phyloP scores from a whole-genome alignment of 2,113 vertebrate species.

The Myotis davidii region DNA sequence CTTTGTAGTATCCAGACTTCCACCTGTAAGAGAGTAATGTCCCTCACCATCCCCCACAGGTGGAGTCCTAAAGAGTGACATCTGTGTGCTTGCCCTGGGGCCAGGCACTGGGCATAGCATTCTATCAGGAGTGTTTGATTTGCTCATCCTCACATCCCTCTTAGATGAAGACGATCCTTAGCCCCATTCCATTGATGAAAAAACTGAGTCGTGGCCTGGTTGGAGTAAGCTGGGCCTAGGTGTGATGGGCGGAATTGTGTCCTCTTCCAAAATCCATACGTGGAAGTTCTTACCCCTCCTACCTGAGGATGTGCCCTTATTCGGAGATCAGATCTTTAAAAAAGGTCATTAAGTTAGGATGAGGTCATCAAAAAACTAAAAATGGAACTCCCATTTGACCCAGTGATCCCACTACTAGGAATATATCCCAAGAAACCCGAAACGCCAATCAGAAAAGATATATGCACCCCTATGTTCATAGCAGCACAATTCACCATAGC shows the following conservation, averaged over 20 bases:
- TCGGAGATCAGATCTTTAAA: not conserved
- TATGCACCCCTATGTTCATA: too few species aligned
- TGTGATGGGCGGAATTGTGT: not conserved
- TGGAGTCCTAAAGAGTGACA: fast-evolving
- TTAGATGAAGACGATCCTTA: fast-evolving
- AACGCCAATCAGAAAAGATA: too few species aligned
- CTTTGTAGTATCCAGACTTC: fast-evolving
- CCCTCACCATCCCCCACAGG: fast-evolving
- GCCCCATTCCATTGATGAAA: not conserved
- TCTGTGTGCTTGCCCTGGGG: not conserved
- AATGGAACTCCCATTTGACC: too few species aligned
- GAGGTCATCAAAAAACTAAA: not conserved
- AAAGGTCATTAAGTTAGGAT: not conserved
- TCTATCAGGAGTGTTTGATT: fast-evolving
- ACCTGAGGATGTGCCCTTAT: not conserved
- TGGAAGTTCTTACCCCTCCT: not conserved
- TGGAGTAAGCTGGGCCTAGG: not conserved
- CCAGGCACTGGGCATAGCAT: not conserved
- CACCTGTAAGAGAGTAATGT: not conserved
- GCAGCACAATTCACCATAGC: too few species aligned
- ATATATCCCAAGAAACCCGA: too few species aligned
- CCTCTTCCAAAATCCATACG: not conserved
- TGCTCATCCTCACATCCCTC: not conserved
- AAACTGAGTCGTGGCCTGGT: fast-evolving
- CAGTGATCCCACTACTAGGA: too few species aligned